These are phyloP conservation scores for Anisognathus igniventris DNA, from an alignment of 2,797 vertebrate species.

Conservation along the genomic window DNA sequence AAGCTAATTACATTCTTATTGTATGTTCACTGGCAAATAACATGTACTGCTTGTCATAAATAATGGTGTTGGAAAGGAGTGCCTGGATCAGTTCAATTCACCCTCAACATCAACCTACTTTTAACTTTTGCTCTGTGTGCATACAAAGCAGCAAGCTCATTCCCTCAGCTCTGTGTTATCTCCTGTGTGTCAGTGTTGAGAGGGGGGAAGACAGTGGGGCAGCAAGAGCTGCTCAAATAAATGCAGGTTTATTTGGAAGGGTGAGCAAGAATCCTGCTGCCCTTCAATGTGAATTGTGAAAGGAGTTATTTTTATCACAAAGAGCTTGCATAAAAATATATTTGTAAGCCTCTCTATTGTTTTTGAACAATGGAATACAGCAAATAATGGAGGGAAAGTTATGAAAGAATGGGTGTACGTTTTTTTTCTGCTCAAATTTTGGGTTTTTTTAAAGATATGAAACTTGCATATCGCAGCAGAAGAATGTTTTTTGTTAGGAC, in stretches of 20 bases:
- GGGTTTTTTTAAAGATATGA: not conserved
- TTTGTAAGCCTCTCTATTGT: conserved; percentile 40
- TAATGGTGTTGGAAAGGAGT: not conserved
- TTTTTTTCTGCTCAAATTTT: not conserved
- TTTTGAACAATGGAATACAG: conserved; percentile 45
- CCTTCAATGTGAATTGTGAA: not conserved
- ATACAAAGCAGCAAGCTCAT: not conserved
- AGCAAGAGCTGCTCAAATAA: not conserved
- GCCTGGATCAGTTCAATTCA: not conserved
- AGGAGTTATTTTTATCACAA: conserved; percentile 40
- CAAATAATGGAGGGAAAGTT: conserved; percentile 40
- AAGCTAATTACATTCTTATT: not conserved
- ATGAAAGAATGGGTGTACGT: not conserved
- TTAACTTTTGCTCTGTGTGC: not conserved
- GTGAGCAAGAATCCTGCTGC: not conserved
- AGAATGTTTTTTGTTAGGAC: not conserved
- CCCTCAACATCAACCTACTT: not conserved
- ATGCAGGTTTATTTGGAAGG: not conserved
- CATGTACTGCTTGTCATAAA: not conserved
- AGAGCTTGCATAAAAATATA: not conserved
- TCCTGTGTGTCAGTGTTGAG: not conserved
- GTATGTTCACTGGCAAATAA: not conserved
- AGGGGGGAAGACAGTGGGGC: not conserved
- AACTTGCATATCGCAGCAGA: not conserved
- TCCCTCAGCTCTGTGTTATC: not conserved